Evolutionary conservation across 2,113 vertebrate genomes (phyloP), one percentile per base, ranked within the genome.

Genomic region (Dasyurus viverrinus): DNA sequence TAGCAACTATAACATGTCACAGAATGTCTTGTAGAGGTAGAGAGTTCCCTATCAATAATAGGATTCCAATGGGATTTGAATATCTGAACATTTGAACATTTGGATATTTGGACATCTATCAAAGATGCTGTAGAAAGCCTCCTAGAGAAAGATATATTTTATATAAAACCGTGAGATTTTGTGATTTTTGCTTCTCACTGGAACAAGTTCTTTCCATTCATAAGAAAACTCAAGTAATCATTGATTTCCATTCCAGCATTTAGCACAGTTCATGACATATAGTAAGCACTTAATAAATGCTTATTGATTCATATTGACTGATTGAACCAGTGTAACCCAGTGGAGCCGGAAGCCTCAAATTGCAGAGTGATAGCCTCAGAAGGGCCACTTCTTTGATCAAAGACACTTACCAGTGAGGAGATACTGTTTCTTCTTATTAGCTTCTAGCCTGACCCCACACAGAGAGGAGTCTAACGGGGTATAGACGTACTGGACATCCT

Each of bases 401-500:
- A 54, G 19, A 19, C 46, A 96, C 97, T 98, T 99, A 99, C 99
- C 99, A 99, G 99, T 99, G 97, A 99, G 97, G 97, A 99, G 98
- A 93, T 99, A 99, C 23, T 99, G 99, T 27, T 99, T 99, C 98
- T 99, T 99, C 94, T 99, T 99, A 97, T 99, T 99, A 94, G 98
- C 98, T 98, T 99, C 99, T 97, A 99, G 98, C 94, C 98, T 99
- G 96, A 99, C 98, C 68, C 99, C 99, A 97, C 99, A 99, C 94
- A 99, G 98, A 6, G 99, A 99, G 0, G 99, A 99, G 96, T 99
- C 99, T 91, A 99, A 98, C 30, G 99, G 98, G 0, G 99, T 99
- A 93, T 99, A 99, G 96, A 99, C 98, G 54, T 99, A 99, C 95
- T 99, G 99, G 97, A 99, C 98, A 89, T 99, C 99, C 96, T 99